Evolutionary conservation across 1,140 invertebrate species (phyloP).

Genomic region (Neuroterus valhalla): DNA sequence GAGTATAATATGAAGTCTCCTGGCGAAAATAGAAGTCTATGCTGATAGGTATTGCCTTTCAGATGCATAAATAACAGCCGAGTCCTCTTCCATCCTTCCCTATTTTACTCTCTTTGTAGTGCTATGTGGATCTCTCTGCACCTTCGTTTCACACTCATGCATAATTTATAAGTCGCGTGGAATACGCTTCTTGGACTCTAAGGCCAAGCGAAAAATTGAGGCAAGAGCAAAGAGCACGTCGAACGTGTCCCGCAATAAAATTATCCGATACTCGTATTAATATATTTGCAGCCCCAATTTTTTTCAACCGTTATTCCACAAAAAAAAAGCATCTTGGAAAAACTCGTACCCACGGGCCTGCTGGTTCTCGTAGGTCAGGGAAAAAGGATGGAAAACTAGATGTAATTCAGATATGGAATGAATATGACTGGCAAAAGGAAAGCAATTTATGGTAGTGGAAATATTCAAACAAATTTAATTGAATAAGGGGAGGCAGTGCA

Average conservation of each 20-base stretch:
- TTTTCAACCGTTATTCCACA: background rate
- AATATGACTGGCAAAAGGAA: too few species aligned
- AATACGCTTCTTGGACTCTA: constrained; percentile 6
- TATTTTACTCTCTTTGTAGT: constrained; percentile 15
- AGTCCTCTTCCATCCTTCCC: background rate
- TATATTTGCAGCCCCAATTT: constrained; percentile 21
- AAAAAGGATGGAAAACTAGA: too few species aligned
- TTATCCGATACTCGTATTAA: constrained; percentile 20
- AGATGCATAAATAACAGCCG: constrained; percentile 34
- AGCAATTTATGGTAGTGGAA: too few species aligned
- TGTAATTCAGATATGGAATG: too few species aligned
- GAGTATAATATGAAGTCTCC: constrained; percentile 21
- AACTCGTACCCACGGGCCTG: background rate
- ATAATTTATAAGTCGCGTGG: constrained; percentile 24
- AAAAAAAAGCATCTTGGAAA: background rate
- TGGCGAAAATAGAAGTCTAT: constrained; percentile 19
- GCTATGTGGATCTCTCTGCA: background rate
- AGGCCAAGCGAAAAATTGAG: constrained; percentile 10
- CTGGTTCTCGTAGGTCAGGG: too few species aligned
- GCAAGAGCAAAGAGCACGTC: constrained; percentile 24
- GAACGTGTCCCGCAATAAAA: constrained; percentile 20
- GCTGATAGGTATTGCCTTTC: constrained; percentile 32
- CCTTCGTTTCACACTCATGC: constrained; percentile 26
- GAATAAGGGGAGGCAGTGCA: too few species aligned
- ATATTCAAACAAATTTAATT: too few species aligned